phyloP scores from a whole-genome alignment of 2,113 vertebrate genomes.

The Rhinolophus ferrumequinum region DNA sequence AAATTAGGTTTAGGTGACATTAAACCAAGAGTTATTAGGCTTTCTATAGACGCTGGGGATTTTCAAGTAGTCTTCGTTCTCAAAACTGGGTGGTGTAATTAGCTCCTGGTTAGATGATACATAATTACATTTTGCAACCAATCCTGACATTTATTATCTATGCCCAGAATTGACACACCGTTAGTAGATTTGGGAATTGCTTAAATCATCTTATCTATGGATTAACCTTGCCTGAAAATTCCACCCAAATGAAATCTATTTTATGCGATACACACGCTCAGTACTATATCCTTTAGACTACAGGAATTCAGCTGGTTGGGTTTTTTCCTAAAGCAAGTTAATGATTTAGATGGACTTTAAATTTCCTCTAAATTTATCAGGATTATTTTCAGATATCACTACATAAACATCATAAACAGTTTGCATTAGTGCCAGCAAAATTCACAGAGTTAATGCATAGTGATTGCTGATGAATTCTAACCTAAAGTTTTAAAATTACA shows the following conservation, averaged over 20 bases:
- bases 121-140: slow-evolving; percentile 44
- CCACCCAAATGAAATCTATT: neutral
- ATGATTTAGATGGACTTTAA: neutral
- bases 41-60: neutral
- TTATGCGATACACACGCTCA: neutral
- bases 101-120: slow-evolving; percentile 33
- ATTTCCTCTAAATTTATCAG: neutral
- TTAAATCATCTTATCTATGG: slow-evolving; percentile 25
- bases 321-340: neutral
- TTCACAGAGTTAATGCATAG: neutral
- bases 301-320: neutral
- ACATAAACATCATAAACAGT: neutral
- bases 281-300: neutral
- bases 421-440: neutral
- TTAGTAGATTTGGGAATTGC: slow-evolving; percentile 49
- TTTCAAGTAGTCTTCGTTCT: neutral
- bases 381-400: neutral
- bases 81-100: neutral
- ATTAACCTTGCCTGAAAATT: slow-evolving; percentile 2
- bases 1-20: neutral
- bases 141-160: slow-evolving; percentile 24
- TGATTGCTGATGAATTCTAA: neutral
- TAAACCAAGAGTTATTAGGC: neutral
- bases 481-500: neutral
- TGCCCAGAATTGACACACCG: slow-evolving; percentile 4